Evolutionary conservation across 2,888 invertebrate genomes (phyloP), one percentile per base, ranked within the genome.

Genomic region (Agrotis clavis): DNA sequence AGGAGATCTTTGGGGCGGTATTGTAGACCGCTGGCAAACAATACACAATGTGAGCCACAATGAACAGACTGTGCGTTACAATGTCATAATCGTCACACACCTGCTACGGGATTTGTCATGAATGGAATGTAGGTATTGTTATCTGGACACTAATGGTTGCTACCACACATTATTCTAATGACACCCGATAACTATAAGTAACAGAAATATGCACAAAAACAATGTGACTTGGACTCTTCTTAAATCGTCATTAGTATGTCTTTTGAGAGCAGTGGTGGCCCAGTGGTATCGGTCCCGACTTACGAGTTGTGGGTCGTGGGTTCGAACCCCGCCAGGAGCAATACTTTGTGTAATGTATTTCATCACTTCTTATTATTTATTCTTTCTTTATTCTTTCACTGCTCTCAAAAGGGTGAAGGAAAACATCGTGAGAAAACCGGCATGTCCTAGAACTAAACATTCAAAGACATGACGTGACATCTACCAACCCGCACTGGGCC

Each of bases 31-130:
- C 50, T 59, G 14, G 59, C 19, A 72, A 13, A 77, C 78, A 67
- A 62, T 77, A 45, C 13, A 72, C 66, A 67, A 59, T 65, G 62
- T 54, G 18, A 35, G 51, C 54, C 41, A 62, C 60, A 60, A 60
- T 62, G 54, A 64, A 67, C 54, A 50, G 60, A 41, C 48, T 61
- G 45, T 67, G 54, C 48, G 60, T 64, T 60, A 67, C 73, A 73
- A 78, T 60, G 50, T 61, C 50, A 30, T 77, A 64, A 73, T 60
- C 79, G 73, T 9, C 67, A 47, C 67, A 47, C n/a, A 57, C 54
- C 67, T 74, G 48, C 19, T 50, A 1, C 11, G 21, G 41, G 45
- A 41, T 73, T 47, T 45, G 25, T 41, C 50, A 45, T 57, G 56
- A n/a, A 18, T 47, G 21, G 13, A 50, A 57, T 59, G 35, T 45